A percentile compares a stretch with the other conserved stretches of the same genome.
Evolutionary conservation across 2,797 vertebrate species (phyloP).

Genomic region (Periparus ater): DNA sequence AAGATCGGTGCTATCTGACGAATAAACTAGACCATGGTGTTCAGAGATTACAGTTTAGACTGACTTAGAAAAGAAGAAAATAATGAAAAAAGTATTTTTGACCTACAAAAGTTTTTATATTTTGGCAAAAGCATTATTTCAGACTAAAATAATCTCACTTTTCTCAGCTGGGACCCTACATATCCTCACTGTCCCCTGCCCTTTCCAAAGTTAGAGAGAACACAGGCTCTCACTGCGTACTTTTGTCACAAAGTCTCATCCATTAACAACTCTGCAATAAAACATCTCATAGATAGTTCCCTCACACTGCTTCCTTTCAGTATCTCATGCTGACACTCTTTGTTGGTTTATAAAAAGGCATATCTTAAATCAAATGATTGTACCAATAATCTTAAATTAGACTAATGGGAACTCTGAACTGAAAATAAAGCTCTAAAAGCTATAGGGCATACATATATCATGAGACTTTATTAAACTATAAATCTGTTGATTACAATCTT

Average conservation of each 20-base stretch:
- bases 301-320: background rate
- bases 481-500: slow-evolving; percentile 37
- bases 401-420: background rate
- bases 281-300: background rate
- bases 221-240: background rate
- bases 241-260: background rate
- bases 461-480: slow-evolving; percentile 31
- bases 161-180: background rate
- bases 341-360: background rate
- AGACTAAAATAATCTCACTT: background rate
- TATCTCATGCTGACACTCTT: background rate
- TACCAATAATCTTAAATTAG: slow-evolving; percentile 19
- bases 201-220: background rate
- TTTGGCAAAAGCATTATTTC: background rate
- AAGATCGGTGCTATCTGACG: background rate
- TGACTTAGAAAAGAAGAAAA: background rate
- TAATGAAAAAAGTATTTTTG: background rate
- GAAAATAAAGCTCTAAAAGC: slow-evolving; percentile 31
- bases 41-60: background rate
- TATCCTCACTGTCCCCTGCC: background rate
- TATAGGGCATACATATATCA: background rate
- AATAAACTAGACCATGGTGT: background rate
- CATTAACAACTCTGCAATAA: background rate
- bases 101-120: background rate
- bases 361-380: slow-evolving; percentile 24